Percentiles rank a stretch among this genome's conserved stretches.
phyloP scores from a whole-genome alignment of 23 tunicate species.

The Trididemnum nubilum region DNA sequence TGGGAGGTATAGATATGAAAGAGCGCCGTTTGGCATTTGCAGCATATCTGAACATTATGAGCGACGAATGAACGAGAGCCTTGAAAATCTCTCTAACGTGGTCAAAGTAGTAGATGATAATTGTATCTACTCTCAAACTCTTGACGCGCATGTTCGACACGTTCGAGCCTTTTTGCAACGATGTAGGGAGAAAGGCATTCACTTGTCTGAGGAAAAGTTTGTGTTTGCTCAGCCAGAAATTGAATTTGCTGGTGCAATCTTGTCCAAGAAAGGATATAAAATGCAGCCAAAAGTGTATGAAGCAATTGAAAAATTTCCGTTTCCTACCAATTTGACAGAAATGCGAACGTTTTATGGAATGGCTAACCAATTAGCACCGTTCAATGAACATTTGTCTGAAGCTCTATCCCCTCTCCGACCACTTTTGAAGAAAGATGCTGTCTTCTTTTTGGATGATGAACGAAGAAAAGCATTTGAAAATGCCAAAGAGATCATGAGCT shows the following conservation, averaged over 20 bases:
- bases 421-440: background rate
- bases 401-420: slow-evolving; percentile 8
- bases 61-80: slow-evolving; percentile 1
- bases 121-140: background rate
- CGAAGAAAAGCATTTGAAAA: background rate
- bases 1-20: background rate
- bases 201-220: background rate
- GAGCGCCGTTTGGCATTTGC: slow-evolving; percentile 22
- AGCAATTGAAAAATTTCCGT: background rate
- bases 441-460: background rate
- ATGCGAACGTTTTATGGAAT: slow-evolving; percentile 4
- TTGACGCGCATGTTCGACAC: background rate
- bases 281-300: slow-evolving; percentile 1
- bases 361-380: slow-evolving; percentile 9
- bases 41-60: slow-evolving; percentile 5
- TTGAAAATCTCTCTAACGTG: background rate
- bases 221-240: slow-evolving; percentile 6
- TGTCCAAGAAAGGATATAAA: background rate
- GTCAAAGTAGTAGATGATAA: slow-evolving; percentile 6
- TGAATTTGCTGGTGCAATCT: slow-evolving; percentile 2
- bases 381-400: background rate
- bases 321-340: slow-evolving; percentile 1
- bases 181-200: background rate
- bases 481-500: slow-evolving; percentile 1
- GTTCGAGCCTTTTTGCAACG: background rate